Conservation (phyloP, 92 coral and sea anemone genomes). For the Phenganax marumi region DNA sequence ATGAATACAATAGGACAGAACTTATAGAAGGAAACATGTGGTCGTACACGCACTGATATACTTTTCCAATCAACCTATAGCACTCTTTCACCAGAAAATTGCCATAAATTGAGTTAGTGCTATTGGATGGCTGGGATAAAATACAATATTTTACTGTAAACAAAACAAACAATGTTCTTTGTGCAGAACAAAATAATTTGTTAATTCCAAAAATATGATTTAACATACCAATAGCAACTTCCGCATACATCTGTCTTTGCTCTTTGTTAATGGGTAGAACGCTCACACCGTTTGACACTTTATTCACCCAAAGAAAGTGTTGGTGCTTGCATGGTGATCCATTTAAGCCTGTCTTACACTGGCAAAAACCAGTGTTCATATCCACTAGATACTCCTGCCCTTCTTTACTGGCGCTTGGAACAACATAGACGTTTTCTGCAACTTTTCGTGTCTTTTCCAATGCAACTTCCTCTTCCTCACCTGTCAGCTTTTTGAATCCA, state of each 20-base stretch:
- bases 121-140: too few relatives aligned
- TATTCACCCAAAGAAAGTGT: constrained; percentile 21
- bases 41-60: too few relatives aligned
- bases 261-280: neutral
- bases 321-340: constrained; percentile 39
- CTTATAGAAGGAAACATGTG: too few relatives aligned
- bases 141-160: too few relatives aligned
- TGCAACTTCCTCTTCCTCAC: neutral
- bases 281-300: constrained; percentile 16
- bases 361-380: constrained; percentile 30
- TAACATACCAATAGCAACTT: constrained; percentile 1
- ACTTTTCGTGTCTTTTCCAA: neutral
- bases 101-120: too few relatives aligned
- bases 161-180: too few relatives aligned
- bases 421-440: neutral
- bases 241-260: constrained; percentile 32
- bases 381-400: constrained; percentile 10
- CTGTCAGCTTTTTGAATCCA: neutral
- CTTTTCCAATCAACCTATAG: too few relatives aligned
- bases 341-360: constrained; percentile 17
- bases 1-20: too few relatives aligned
- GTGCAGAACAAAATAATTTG: too few relatives aligned
- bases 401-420: neutral
- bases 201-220: too few relatives aligned
- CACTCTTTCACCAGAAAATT: too few relatives aligned